Percentiles rank a stretch among this genome's conserved stretches.
phyloP scores from a whole-genome alignment of 1,140 invertebrate genomes.

The Proales similis region DNA sequence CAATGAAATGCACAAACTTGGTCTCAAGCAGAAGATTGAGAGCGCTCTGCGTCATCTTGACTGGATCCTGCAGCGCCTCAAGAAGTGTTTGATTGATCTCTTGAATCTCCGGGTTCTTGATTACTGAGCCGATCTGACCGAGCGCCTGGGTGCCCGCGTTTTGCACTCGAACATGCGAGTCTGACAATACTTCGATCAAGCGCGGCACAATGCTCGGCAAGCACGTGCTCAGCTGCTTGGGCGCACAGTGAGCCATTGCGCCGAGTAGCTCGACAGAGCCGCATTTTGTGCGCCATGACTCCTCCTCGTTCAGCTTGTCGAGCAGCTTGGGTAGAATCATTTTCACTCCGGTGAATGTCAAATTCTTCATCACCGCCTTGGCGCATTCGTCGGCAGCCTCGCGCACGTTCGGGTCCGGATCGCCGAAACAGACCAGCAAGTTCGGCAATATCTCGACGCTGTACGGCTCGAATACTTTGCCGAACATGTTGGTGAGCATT shows the following conservation, averaged over 20 bases:
- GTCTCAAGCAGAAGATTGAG: slow-evolving; percentile 86
- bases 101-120: slow-evolving; percentile 96
- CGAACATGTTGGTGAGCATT: slow-evolving; percentile 87
- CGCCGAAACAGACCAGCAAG: slow-evolving; percentile 88
- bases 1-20: slow-evolving; percentile 98
- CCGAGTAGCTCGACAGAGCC: slow-evolving; percentile 87
- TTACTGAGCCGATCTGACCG: slow-evolving; percentile 91
- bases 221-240: slow-evolving; percentile 93
- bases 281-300: slow-evolving; percentile 94
- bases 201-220: slow-evolving; percentile 97
- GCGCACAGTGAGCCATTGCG: slow-evolving; percentile 85
- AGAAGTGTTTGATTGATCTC: slow-evolving; percentile 83
- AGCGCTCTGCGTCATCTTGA: slow-evolving; percentile 75
- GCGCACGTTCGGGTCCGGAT: slow-evolving; percentile 68
- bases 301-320: slow-evolving; percentile 85
- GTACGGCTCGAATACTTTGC: slow-evolving; percentile 93
- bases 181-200: slow-evolving; percentile 88
- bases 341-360: slow-evolving; percentile 93
- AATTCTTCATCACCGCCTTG: slow-evolving; percentile 87
- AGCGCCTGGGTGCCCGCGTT: slow-evolving; percentile 87
- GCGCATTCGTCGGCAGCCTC: slow-evolving; percentile 69
- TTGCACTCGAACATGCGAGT: slow-evolving; percentile 97
- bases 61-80: slow-evolving; percentile 89
- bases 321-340: slow-evolving; percentile 81
- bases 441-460: slow-evolving; percentile 92